Percentiles rank a stretch among this genome's conserved stretches.
Evolutionary conservation across 2,888 invertebrate species (phyloP).

Genomic region (Drosophila mimica): DNA sequence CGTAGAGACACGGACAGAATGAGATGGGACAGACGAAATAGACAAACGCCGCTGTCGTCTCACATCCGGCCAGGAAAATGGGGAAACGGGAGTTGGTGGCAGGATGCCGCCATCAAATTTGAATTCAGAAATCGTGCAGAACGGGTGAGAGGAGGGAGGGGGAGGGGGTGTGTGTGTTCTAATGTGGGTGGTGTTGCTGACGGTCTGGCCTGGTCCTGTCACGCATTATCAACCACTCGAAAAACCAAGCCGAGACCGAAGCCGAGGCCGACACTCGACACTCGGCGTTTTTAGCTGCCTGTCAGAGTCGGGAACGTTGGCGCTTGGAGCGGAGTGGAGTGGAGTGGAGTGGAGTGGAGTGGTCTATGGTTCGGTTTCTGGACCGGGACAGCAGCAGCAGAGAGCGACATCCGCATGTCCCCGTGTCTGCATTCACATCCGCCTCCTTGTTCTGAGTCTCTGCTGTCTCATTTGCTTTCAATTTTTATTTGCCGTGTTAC

Average conservation of each 20-base stretch:
- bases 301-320: slow-evolving; percentile 54
- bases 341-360: not conserved
- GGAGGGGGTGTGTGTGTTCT: too few relatives aligned
- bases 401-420: slow-evolving; percentile 50
- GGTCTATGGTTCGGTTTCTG: slow-evolving; percentile 29
- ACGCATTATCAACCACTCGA: slow-evolving; percentile 74
- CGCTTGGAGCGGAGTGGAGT: slow-evolving; percentile 5
- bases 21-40: slow-evolving; percentile 57
- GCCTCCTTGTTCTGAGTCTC: slow-evolving; percentile 61
- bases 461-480: slow-evolving; percentile 78
- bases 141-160: not conserved
- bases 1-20: slow-evolving; percentile 14
- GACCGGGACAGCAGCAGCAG: slow-evolving; percentile 34
- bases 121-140: slow-evolving; percentile 57
- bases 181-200: not conserved
- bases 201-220: slow-evolving; percentile 57
- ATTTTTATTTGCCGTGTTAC: slow-evolving; percentile 80
- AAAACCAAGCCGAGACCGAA: slow-evolving; percentile 54
- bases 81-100: slow-evolving; percentile 34
- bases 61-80: slow-evolving; percentile 59
- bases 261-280: slow-evolving; percentile 61
- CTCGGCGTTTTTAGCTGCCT: slow-evolving; percentile 75
- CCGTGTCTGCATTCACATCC: slow-evolving; percentile 42
- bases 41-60: slow-evolving; percentile 72
- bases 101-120: slow-evolving; percentile 75